phyloP scores from a whole-genome alignment of 2,888 invertebrate genomes.

The Stenoptilia bipunctidactyla region DNA sequence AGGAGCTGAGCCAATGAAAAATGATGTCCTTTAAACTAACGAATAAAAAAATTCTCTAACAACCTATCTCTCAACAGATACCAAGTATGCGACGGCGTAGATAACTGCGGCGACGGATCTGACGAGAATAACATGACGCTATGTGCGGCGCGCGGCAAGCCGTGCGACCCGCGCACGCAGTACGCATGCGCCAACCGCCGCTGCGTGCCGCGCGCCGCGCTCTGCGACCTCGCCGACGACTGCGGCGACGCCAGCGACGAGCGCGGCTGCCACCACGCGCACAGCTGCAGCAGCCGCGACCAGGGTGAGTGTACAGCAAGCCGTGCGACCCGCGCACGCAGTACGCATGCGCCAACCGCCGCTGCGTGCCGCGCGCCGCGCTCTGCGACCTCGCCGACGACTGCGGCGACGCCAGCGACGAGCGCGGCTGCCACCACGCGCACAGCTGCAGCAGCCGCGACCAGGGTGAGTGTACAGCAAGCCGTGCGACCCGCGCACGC shows the following conservation, averaged over 20 bases:
- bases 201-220: slow-evolving; percentile 82
- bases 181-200: slow-evolving; percentile 90
- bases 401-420: slow-evolving; percentile 92
- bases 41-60: too few species aligned
- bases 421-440: slow-evolving; percentile 86
- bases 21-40: too few species aligned
- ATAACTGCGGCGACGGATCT: slow-evolving; percentile 94
- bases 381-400: slow-evolving; percentile 93
- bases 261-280: slow-evolving; percentile 84
- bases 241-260: slow-evolving; percentile 94
- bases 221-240: slow-evolving; percentile 92
- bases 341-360: slow-evolving; percentile 89
- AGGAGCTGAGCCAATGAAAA: too few species aligned
- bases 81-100: slow-evolving; percentile 90
- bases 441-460: slow-evolving; percentile 64
- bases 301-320: slow-evolving; percentile 71
- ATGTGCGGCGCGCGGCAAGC: slow-evolving; percentile 80
- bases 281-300: slow-evolving; percentile 60
- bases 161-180: slow-evolving; percentile 83
- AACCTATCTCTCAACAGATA: too few species aligned
- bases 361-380: slow-evolving; percentile 82
- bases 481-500: slow-evolving; percentile 81
- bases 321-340: slow-evolving; percentile 84
- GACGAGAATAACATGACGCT: slow-evolving; percentile 96
- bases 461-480: slow-evolving; percentile 71